A percentile compares a stretch with the other conserved stretches of the same genome.
phyloP scores from a whole-genome alignment of 2,113 vertebrate species.

The Vidua chalybeata region DNA sequence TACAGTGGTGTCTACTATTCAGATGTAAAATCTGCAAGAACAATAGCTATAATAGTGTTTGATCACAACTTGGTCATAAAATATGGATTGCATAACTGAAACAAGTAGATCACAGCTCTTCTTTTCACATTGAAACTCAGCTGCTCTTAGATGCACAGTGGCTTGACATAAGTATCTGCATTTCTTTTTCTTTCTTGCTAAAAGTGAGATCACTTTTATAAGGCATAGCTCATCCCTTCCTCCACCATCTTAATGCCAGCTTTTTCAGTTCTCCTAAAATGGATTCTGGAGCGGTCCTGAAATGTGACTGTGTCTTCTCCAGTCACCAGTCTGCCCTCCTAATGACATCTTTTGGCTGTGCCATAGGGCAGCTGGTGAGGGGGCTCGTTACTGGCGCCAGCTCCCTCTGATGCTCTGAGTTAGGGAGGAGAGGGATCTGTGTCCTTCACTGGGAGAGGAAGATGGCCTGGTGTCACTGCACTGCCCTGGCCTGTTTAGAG shows the following conservation, averaged over 20 bases:
- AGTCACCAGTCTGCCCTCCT: neutral
- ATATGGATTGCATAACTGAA: constrained; percentile 7
- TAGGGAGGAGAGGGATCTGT: neutral
- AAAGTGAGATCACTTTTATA: neutral
- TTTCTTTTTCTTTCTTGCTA: neutral
- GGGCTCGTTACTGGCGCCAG: neutral
- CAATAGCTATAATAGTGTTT: constrained; percentile 10
- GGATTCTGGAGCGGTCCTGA: neutral
- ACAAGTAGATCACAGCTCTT: neutral
- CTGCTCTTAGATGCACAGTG: neutral
- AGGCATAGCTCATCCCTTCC: neutral
- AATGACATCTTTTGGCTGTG: neutral
- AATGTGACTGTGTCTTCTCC: neutral
- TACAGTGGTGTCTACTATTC: neutral
- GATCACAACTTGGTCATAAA: constrained; percentile 19
- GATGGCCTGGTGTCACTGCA: neutral
- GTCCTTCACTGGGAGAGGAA: neutral
- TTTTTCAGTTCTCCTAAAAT: neutral
- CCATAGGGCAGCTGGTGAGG: neutral
- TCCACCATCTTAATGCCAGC: neutral
- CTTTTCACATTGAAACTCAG: neutral
- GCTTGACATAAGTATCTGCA: neutral
- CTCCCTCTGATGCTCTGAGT: neutral
- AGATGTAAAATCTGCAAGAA: constrained; percentile 27
- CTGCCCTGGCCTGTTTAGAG: neutral